A percentile compares a stretch with the other conserved stretches of the same genome.
Evolutionary conservation across 2,797 vertebrate species (phyloP).

Genomic region (Eutrigla gurnardus): DNA sequence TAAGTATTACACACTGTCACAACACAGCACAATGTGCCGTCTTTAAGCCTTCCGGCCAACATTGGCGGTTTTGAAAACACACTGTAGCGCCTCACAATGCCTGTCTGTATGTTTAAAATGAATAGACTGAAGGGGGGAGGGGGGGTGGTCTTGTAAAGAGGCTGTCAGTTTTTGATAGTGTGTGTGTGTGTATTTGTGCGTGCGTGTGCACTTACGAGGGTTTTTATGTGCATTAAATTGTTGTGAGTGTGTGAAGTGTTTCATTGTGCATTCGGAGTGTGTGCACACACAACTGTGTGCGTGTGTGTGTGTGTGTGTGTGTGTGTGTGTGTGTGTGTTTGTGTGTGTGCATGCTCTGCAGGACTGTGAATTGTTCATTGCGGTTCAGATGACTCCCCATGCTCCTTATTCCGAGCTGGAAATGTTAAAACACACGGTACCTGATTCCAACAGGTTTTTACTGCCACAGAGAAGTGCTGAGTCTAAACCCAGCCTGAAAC

Average conservation of each 20-base stretch:
- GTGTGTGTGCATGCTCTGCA: background rate
- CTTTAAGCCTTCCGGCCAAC: conserved; percentile 84
- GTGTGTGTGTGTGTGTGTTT: conserved; percentile 33
- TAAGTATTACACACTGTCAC: conserved; percentile 84
- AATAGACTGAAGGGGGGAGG: conserved; percentile 71
- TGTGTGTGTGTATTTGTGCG: conserved; percentile 18
- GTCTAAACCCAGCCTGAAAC: conserved; percentile 68
- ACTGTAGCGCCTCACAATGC: conserved; percentile 77
- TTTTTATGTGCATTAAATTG: conserved; percentile 50
- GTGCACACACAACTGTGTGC: conserved; percentile 46
- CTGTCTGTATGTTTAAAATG: conserved; percentile 66
- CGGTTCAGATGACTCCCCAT: conserved; percentile 72
- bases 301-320: conserved; percentile 6
- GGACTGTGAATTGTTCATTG: conserved; percentile 66
- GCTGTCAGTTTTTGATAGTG: conserved; percentile 58
- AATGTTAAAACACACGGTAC: conserved; percentile 69
- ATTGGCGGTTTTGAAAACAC: conserved; percentile 80
- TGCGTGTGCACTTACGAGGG: conserved; percentile 24
- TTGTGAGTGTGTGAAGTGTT: conserved; percentile 56
- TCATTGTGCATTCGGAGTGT: conserved; percentile 53
- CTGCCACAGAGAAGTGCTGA: conserved; percentile 71
- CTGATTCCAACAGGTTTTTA: conserved; percentile 76
- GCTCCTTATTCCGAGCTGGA: conserved; percentile 72
- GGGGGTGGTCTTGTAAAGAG: conserved; percentile 72
- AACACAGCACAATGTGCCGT: conserved; percentile 78